Evolutionary conservation across 2,113 vertebrate genomes (phyloP).

Genomic region (Centropus bengalensis): DNA sequence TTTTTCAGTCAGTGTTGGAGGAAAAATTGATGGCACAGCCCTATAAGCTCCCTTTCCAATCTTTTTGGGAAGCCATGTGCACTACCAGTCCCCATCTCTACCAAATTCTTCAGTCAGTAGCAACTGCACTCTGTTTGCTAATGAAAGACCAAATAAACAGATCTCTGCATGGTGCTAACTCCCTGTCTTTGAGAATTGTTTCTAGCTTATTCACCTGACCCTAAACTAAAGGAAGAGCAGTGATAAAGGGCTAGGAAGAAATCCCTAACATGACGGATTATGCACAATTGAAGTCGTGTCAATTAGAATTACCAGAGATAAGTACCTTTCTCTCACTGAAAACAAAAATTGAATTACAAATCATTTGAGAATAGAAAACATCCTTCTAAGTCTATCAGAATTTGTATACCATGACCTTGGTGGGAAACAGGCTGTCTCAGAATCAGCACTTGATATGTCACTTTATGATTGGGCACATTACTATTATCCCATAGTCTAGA

Average conservation of each 20-base stretch:
- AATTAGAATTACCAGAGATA: conserved; percentile 18
- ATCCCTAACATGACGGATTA: background rate
- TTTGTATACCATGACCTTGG: background rate
- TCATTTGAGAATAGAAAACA: background rate
- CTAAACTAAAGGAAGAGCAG: background rate
- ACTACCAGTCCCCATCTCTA: background rate
- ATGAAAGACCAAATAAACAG: background rate
- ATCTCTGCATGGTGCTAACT: background rate
- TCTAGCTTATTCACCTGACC: background rate
- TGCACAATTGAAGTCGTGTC: background rate
- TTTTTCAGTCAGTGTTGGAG: background rate
- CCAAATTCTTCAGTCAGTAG: background rate
- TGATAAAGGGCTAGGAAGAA: background rate
- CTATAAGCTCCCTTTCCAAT: background rate
- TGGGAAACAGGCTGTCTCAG: background rate
- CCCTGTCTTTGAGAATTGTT: background rate
- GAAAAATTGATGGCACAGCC: background rate
- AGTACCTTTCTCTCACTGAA: background rate
- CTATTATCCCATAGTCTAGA: background rate
- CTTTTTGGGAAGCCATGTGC: background rate
- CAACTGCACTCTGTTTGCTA: background rate
- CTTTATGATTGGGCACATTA: background rate
- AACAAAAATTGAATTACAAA: background rate
- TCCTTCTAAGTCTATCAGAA: background rate
- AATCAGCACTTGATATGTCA: background rate